phyloP scores from a whole-genome alignment of 1,140 invertebrate species.

The Macrocentrus cingulum region DNA sequence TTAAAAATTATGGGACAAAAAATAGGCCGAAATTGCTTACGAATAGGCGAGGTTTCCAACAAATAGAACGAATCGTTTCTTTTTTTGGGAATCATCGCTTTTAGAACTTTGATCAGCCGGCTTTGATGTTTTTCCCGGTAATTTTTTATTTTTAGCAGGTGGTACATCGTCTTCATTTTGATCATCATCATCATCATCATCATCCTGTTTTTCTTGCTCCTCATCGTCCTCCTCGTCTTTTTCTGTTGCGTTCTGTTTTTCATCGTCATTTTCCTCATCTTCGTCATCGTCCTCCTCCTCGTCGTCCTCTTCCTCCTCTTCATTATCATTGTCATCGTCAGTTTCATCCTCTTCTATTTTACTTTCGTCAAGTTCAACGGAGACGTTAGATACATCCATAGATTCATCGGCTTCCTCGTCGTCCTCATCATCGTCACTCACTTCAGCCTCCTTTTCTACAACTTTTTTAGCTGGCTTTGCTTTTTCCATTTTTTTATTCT shows the following conservation, averaged over 20 bases:
- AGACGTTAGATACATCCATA: background rate
- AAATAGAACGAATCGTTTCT: conserved; percentile 60
- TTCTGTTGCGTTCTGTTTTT: conserved; percentile 20
- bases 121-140: conserved; percentile 52
- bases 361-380: conserved; percentile 3
- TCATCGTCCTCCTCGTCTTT: conserved; percentile 21
- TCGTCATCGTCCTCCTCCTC: conserved; percentile 35
- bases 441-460: background rate
- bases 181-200: conserved; percentile 32
- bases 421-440: conserved; percentile 12
- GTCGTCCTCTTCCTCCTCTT: conserved; percentile 23
- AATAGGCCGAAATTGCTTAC: conserved; percentile 32
- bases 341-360: conserved; percentile 18
- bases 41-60: conserved; percentile 57
- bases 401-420: conserved; percentile 19
- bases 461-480: conserved; percentile 41
- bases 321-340: conserved; percentile 22
- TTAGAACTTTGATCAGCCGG: conserved; percentile 50
- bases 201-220: conserved; percentile 27
- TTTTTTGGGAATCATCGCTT: conserved; percentile 56
- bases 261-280: conserved; percentile 20
- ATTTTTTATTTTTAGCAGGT: too few species aligned
- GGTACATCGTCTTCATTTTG: conserved; percentile 47
- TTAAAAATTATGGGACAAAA: background rate
- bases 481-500: conserved; percentile 45